Evolutionary conservation across 2,113 vertebrate genomes (phyloP).

Genomic region (Lasiurus borealis): DNA sequence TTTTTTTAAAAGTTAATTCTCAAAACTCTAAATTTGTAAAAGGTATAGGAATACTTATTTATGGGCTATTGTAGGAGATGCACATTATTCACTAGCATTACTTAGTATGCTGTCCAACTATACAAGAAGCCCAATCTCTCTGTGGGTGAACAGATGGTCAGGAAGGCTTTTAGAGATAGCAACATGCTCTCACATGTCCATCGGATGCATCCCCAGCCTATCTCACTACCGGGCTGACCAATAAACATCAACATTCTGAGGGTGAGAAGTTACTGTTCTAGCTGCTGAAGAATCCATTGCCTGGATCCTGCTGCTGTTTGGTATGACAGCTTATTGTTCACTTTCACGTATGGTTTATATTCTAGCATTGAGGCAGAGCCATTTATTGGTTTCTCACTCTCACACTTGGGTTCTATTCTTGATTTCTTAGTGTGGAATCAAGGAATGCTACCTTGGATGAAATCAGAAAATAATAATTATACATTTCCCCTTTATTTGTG

Average conservation of each 20-base stretch:
- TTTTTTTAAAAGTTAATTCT: not conserved
- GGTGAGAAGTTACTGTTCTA: accelerated
- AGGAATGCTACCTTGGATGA: not conserved
- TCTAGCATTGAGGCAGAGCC: not conserved
- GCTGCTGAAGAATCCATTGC: not conserved
- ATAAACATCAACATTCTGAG: accelerated
- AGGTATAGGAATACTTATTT: not conserved
- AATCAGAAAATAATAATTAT: not conserved
- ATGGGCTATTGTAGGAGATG: not conserved
- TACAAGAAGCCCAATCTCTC: not conserved
- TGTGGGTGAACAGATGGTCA: too few relatives aligned
- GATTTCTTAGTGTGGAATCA: too few relatives aligned
- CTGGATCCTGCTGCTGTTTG: not conserved
- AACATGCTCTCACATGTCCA: not conserved
- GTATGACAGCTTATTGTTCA: too few relatives aligned
- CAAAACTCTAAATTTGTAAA: not conserved
- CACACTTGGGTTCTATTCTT: not conserved
- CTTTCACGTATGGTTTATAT: accelerated
- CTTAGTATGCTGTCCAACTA: not conserved
- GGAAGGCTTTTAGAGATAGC: not conserved
- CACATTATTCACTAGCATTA: not conserved
- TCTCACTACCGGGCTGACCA: not conserved
- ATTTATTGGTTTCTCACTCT: not conserved
- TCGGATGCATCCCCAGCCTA: accelerated
- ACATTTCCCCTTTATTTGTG: too few relatives aligned